Evolutionary conservation across 1,140 invertebrate species (phyloP).

Genomic region (Drosophila neocordata): DNA sequence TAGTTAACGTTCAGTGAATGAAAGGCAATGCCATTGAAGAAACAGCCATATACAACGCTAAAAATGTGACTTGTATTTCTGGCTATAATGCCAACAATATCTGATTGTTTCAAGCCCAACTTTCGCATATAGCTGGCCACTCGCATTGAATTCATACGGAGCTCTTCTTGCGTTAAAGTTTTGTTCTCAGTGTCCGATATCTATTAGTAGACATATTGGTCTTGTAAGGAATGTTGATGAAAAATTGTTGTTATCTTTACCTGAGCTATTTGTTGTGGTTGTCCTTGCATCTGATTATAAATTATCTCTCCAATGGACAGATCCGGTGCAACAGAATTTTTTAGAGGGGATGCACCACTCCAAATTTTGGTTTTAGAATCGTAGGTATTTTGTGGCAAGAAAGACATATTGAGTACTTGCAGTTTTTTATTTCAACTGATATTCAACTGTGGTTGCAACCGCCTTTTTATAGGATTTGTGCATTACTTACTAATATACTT

Average conservation of each 20-base stretch:
- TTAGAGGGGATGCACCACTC: background rate
- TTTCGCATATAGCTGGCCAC: slow-evolving; percentile 23
- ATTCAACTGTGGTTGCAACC: too few species aligned
- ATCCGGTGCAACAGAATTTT: slow-evolving; percentile 3
- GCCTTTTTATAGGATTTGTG: too few species aligned
- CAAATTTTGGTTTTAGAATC: slow-evolving; percentile 23
- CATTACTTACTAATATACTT: too few species aligned
- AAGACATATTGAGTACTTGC: slow-evolving; percentile 9
- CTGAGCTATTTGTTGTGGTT: slow-evolving; percentile 34
- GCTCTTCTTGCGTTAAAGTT: slow-evolving; percentile 15
- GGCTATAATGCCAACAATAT: slow-evolving; percentile 21
- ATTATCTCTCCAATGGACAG: slow-evolving; percentile 35
- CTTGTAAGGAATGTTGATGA: background rate
- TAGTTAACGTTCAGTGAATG: slow-evolving; percentile 23
- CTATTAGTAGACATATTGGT: background rate
- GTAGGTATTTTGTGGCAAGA: slow-evolving; percentile 10
- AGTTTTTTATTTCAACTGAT: background rate
- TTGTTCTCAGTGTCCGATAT: slow-evolving; percentile 33
- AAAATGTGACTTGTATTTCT: slow-evolving; percentile 16
- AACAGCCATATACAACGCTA: slow-evolving; percentile 17
- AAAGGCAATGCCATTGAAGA: slow-evolving; percentile 15
- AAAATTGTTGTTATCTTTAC: background rate
- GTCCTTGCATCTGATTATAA: slow-evolving; percentile 25
- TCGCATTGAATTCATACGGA: slow-evolving; percentile 23
- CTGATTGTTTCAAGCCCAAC: slow-evolving; percentile 1